Evolutionary conservation across 2,888 invertebrate species (phyloP).

Genomic region (Monopis laevigella): DNA sequence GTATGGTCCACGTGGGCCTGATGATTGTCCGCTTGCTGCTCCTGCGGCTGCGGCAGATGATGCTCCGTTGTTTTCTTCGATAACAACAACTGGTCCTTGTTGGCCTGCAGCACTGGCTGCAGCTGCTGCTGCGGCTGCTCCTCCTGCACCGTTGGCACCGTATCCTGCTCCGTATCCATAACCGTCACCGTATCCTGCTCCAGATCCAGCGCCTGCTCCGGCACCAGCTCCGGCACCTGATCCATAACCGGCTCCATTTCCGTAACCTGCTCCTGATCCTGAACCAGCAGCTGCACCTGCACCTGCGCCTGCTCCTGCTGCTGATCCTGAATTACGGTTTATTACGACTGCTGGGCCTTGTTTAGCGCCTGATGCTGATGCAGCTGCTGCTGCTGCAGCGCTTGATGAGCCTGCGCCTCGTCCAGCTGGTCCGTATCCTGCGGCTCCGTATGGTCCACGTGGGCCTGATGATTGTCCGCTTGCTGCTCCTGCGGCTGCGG

Average conservation of each 20-base stretch:
- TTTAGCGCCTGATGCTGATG: not conserved
- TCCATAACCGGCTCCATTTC: not conserved
- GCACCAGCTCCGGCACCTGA: not conserved
- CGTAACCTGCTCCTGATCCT: slow-evolving; percentile 19
- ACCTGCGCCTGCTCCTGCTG: not conserved
- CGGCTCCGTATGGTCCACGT: not conserved
- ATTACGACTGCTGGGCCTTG: not conserved
- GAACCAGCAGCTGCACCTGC: slow-evolving; percentile 16
- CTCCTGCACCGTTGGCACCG: not conserved
- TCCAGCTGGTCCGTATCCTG: not conserved
- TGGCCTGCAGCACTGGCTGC: not conserved
- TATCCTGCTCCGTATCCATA: not conserved
- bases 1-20: not conserved
- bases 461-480: not conserved
- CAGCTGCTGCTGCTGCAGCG: not conserved
- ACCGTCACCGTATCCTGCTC: not conserved
- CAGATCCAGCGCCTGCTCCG: slow-evolving; percentile 3
- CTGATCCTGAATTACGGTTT: not conserved
- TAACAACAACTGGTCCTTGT: not conserved
- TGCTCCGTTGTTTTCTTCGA: not conserved
- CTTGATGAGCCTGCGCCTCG: slow-evolving; percentile 9
- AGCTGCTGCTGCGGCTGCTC: not conserved
- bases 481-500: slow-evolving; percentile 2
- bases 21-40: not conserved
- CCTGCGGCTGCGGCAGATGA: not conserved